Evolutionary conservation across 2,797 vertebrate genomes (phyloP).

Genomic region (Psittacula derbiana): DNA sequence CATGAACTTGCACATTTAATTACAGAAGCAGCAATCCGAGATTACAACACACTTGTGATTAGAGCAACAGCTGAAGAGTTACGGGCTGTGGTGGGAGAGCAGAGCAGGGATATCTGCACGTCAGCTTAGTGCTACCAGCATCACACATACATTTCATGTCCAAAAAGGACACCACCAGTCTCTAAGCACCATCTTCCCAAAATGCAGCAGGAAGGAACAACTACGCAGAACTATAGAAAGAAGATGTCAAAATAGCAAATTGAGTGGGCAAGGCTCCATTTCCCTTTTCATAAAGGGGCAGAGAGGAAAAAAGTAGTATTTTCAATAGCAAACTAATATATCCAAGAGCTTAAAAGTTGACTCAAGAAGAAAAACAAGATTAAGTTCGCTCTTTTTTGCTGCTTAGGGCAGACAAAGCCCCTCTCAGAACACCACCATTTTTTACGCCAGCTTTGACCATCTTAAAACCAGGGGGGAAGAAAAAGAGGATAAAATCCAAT

Average conservation of each 20-base stretch:
- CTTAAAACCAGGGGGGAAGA: conserved; percentile 4
- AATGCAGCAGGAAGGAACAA: not conserved
- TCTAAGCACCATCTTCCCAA: not conserved
- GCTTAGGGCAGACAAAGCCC: conserved; percentile 19
- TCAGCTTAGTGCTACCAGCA: fast-evolving
- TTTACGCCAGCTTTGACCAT: conserved; percentile 48
- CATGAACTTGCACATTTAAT: not conserved
- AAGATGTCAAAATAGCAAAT: not conserved
- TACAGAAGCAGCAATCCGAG: not conserved
- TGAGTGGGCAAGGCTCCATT: not conserved
- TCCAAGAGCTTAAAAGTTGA: conserved; percentile 5
- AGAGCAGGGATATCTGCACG: not conserved
- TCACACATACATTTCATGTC: not conserved
- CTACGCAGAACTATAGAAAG: not conserved
- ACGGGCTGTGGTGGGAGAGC: not conserved
- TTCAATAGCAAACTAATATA: not conserved
- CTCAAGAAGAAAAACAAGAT: conserved; percentile 39
- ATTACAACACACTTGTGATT: not conserved
- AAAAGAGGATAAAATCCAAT: conserved; percentile 35
- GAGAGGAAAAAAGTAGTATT: not conserved
- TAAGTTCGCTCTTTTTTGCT: conserved; percentile 2
- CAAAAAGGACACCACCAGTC: not conserved
- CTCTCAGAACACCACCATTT: conserved; percentile 29
- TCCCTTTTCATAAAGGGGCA: not conserved
- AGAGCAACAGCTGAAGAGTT: not conserved